Evolutionary conservation across 92 coral and sea anemone species (phyloP).

Genomic region (Ricordea florida): DNA sequence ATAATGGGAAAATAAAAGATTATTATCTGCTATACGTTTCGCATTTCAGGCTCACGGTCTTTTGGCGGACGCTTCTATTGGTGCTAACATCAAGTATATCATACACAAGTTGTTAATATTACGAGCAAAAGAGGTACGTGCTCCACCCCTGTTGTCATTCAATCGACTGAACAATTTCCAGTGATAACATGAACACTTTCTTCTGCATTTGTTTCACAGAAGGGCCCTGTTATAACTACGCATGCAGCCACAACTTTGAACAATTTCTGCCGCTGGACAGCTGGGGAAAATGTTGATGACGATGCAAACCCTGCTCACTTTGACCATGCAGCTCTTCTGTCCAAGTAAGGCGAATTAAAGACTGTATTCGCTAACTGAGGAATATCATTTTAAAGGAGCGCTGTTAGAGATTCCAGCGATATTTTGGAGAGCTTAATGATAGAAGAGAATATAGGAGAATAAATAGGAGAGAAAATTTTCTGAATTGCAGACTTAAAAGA

Average conservation of each 20-base stretch:
- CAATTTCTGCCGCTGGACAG: constrained; percentile 68
- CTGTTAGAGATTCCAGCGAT: too few relatives aligned
- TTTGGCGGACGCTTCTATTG: constrained; percentile 57
- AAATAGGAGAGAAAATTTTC: too few relatives aligned
- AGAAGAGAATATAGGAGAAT: too few relatives aligned
- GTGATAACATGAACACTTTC: too few relatives aligned
- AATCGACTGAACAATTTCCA: too few relatives aligned
- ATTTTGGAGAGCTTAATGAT: too few relatives aligned
- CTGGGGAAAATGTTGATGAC: constrained; percentile 39
- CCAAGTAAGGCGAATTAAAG: constrained; percentile 62
- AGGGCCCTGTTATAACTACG: constrained; percentile 42
- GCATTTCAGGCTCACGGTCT: constrained; percentile 54
- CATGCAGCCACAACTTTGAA: constrained; percentile 53
- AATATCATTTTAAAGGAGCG: too few relatives aligned
- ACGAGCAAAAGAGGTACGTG: constrained; percentile 40
- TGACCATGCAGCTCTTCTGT: constrained; percentile 71
- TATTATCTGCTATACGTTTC: too few relatives aligned
- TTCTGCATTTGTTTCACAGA: neutral
- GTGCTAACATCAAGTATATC: constrained; percentile 55
- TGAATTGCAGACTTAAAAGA: too few relatives aligned
- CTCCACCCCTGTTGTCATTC: neutral
- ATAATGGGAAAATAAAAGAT: neutral
- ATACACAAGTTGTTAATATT: constrained; percentile 57
- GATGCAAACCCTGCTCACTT: constrained; percentile 58
- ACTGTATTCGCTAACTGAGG: too few relatives aligned